Evolutionary conservation across 2,797 vertebrate species (phyloP).

Genomic region (Telmatherina bonti): DNA sequence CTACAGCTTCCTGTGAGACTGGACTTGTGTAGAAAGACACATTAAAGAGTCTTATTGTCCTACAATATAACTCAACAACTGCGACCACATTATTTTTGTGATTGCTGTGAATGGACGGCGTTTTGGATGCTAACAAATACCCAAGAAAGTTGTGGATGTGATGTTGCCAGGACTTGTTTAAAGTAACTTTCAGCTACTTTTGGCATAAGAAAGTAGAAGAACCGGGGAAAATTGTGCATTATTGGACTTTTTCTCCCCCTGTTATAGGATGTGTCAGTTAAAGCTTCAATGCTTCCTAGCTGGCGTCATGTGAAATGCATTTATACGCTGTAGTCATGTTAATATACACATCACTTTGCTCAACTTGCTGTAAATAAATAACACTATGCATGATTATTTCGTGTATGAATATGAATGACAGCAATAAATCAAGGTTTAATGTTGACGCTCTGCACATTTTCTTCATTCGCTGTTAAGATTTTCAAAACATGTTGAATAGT

Average conservation of each 20-base stretch:
- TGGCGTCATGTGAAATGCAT: conserved; percentile 74
- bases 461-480: background rate
- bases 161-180: conserved; percentile 18
- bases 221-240: background rate
- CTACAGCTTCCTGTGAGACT: conserved; percentile 1
- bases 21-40: background rate
- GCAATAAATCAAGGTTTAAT: conserved; percentile 76
- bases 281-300: conserved; percentile 50
- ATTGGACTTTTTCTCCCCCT: conserved; percentile 38
- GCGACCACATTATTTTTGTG: conserved; percentile 16
- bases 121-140: conserved; percentile 12
- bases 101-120: conserved; percentile 24
- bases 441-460: conserved; percentile 11
- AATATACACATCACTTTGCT: conserved; percentile 65
- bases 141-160: conserved; percentile 12
- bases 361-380: conserved; percentile 77
- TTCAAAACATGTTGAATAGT: background rate
- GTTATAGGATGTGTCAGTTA: conserved; percentile 37
- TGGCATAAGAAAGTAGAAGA: conserved; percentile 7
- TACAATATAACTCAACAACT: conserved; percentile 16
- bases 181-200: conserved; percentile 10
- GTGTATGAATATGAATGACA: conserved; percentile 80
- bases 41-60: conserved; percentile 2
- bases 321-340: conserved; percentile 67
- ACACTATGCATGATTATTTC: conserved; percentile 83